Evolutionary conservation across 2,113 vertebrate species (phyloP).

Genomic region (Sphaerodactylus townsendi): DNA sequence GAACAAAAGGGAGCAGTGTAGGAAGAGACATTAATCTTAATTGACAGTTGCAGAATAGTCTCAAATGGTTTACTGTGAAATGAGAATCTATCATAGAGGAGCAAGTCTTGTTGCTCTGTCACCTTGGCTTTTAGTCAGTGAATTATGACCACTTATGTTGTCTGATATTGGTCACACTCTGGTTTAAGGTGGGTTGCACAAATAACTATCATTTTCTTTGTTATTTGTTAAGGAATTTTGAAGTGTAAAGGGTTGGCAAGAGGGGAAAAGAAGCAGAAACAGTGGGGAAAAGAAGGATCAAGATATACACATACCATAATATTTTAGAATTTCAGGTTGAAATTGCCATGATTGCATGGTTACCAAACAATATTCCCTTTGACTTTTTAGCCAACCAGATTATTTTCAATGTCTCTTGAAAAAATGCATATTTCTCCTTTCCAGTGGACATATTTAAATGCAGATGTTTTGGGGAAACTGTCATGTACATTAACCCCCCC

Average conservation of each 20-base stretch:
- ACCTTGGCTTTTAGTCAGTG: neutral
- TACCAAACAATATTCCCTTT: neutral
- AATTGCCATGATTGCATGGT: neutral
- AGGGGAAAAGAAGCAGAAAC: too few relatives aligned
- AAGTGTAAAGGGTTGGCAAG: too few relatives aligned
- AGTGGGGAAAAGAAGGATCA: neutral
- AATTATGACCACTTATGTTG: neutral
- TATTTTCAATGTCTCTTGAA: neutral
- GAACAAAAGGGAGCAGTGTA: constrained; percentile 32
- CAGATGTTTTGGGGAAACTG: constrained; percentile 8
- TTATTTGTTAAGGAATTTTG: too few relatives aligned
- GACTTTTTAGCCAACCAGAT: neutral
- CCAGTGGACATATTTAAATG: constrained; percentile 21
- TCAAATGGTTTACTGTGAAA: constrained; percentile 25
- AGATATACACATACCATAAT: neutral
- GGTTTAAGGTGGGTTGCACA: neutral
- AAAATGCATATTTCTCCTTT: constrained; percentile 26
- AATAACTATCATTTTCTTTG: neutral
- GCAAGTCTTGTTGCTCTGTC: neutral
- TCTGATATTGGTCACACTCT: too few relatives aligned
- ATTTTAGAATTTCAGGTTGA: neutral
- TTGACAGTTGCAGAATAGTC: constrained; percentile 4
- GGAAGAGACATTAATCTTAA: constrained; percentile 43
- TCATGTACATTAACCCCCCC: neutral
- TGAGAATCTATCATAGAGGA: neutral